Evolutionary conservation across 2,797 vertebrate genomes (phyloP).

Genomic region (Sebastiscus tertius): DNA sequence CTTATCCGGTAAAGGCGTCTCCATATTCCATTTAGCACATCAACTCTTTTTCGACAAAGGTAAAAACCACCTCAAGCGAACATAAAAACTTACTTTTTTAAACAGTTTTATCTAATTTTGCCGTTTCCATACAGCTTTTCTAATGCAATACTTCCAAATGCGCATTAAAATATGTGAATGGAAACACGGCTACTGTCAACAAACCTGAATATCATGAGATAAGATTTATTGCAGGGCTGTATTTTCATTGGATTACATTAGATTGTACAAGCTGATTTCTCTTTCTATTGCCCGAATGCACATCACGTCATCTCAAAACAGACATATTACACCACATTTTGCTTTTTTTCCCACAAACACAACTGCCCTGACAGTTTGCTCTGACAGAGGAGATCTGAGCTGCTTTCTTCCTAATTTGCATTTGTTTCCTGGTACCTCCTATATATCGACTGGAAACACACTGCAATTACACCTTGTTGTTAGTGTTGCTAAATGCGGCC

Average conservation of each 20-base stretch:
- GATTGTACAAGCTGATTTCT: not conserved
- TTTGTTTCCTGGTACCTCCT: constrained; percentile 20
- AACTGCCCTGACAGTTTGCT: not conserved
- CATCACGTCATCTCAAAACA: not conserved
- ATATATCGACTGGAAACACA: not conserved
- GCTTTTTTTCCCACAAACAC: not conserved
- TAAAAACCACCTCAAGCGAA: too few species aligned
- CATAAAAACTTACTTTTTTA: too few species aligned
- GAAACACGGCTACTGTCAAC: not conserved
- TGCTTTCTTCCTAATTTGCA: not conserved
- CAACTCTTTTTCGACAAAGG: too few species aligned
- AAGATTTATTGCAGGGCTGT: constrained; percentile 3
- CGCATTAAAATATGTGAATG: too few species aligned
- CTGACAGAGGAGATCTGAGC: not conserved
- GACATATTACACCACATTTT: not conserved
- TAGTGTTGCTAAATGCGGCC: constrained; percentile 6
- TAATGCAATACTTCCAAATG: too few species aligned
- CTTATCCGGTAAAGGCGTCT: too few species aligned
- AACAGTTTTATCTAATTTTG: too few species aligned
- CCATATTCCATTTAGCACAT: too few species aligned
- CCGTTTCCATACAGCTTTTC: too few species aligned
- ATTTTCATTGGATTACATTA: constrained; percentile 4
- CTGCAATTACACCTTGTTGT: constrained; percentile 19
- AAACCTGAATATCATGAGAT: not conserved
- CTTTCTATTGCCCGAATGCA: not conserved